Evolutionary conservation across 2,797 vertebrate species (phyloP).

Genomic region (Enteromius paludinosus): DNA sequence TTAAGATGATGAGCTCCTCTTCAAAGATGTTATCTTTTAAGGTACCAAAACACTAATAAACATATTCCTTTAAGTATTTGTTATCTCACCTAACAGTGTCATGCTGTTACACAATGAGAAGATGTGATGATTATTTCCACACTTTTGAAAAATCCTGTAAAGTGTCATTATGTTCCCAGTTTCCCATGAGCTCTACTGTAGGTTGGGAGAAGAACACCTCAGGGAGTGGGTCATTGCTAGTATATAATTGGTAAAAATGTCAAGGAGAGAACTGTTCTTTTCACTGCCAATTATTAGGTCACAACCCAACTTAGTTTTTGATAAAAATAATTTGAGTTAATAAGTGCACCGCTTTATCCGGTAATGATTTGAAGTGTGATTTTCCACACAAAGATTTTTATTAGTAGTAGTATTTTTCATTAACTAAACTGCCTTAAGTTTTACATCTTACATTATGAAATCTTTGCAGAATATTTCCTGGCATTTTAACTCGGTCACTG

Average conservation of each 20-base stretch:
- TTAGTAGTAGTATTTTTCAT: neutral
- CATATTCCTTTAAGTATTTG: neutral
- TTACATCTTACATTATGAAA: constrained; percentile 12
- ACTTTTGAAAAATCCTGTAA: constrained; percentile 17
- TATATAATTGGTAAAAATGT: constrained; percentile 37
- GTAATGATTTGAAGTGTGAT: neutral
- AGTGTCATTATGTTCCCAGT: constrained; percentile 3
- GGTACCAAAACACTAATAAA: constrained; percentile 1
- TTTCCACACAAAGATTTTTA: neutral
- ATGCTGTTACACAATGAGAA: constrained; percentile 12
- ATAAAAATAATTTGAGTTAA: constrained; percentile 12
- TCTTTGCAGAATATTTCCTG: constrained; percentile 35
- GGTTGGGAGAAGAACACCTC: neutral
- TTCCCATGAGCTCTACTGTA: neutral
- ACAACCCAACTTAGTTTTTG: neutral
- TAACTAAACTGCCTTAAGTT: neutral
- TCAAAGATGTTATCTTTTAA: neutral
- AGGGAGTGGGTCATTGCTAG: constrained; percentile 5
- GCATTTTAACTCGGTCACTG: constrained; percentile 37
- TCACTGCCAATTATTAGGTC: constrained; percentile 14
- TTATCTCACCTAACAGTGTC: constrained; percentile 26
- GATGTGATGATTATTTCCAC: constrained; percentile 32
- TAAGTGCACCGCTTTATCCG: neutral
- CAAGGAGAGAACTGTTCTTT: constrained; percentile 6
- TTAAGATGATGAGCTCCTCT: neutral